Conservation (phyloP, 2,888 invertebrate species). For the Chaetoderma sp. region DNA sequence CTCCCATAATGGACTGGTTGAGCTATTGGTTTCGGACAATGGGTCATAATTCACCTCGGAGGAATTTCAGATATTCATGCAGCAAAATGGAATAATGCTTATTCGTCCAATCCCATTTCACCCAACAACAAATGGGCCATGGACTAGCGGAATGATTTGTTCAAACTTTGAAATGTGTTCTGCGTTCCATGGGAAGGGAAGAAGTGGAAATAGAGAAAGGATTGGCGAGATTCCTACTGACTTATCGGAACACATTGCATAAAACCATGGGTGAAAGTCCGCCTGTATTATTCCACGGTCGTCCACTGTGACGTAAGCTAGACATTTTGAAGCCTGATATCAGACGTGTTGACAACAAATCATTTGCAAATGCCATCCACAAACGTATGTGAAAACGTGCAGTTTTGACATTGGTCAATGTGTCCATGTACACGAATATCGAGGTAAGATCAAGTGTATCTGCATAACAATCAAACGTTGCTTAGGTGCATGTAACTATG, state of each 20-base stretch:
- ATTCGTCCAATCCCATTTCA: constrained; percentile 23
- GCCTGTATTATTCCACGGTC: not conserved
- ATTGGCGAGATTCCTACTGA: constrained; percentile 4
- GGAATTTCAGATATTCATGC: constrained; percentile 18
- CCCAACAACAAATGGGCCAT: constrained; percentile 20
- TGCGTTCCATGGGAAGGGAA: too few relatives aligned
- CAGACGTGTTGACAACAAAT: not conserved
- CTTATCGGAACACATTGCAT: constrained; percentile 19
- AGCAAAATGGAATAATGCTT: constrained; percentile 21
- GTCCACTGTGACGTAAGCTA: not conserved
- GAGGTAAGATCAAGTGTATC: not conserved
- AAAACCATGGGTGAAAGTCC: constrained; percentile 15
- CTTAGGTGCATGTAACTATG: not conserved
- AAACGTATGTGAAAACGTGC: not conserved
- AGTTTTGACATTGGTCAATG: not conserved
- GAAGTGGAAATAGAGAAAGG: too few relatives aligned
- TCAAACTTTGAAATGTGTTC: constrained; percentile 18
- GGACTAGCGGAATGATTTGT: constrained; percentile 23
- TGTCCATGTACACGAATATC: not conserved
- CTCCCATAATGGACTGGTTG: constrained; percentile 13
- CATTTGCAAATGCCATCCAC: not conserved
- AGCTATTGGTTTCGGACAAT: constrained; percentile 25
- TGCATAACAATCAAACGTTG: too few relatives aligned
- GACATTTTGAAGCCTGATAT: not conserved
- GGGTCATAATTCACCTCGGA: constrained; percentile 18